phyloP scores from a whole-genome alignment of 2,797 vertebrate genomes.

The Myotis vivesi region DNA sequence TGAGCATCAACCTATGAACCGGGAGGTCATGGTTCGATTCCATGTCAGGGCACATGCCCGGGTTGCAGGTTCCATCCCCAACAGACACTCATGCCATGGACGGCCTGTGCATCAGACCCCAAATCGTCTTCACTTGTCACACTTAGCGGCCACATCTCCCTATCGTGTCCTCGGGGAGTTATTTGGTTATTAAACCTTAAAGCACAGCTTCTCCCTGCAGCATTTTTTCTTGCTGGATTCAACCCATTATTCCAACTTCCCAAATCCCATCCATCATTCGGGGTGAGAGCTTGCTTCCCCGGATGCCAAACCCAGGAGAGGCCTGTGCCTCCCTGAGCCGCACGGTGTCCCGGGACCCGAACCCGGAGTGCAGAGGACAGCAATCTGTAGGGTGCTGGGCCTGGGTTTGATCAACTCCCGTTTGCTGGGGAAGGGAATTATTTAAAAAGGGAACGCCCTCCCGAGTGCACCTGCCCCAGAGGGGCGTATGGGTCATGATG shows the following conservation, averaged over 20 bases:
- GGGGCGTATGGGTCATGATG: background rate
- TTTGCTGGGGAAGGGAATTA: background rate
- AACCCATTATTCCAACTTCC: background rate
- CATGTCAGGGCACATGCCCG: no score
- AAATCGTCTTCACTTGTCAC: background rate
- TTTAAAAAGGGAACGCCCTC: background rate
- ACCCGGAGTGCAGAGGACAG: no score
- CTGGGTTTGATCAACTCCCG: background rate
- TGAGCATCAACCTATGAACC: no score
- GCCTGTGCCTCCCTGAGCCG: background rate
- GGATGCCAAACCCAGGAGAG: background rate
- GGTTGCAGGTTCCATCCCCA: no score
- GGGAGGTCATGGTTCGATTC: no score
- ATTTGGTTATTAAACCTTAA: background rate
- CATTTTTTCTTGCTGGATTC: background rate
- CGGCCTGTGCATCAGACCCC: background rate
- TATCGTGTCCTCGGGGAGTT: no score
- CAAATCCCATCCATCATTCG: background rate
- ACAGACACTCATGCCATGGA: background rate
- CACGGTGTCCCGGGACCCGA: background rate
- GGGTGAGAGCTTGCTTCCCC: background rate
- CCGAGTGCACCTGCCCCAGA: background rate
- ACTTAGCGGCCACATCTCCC: background rate
- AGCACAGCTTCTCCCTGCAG: background rate
- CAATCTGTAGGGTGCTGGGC: rapidly evolving